Base-by-base conservation (phyloP, 2,113 vertebrate species). In the Macquaria ambigua region DNA sequence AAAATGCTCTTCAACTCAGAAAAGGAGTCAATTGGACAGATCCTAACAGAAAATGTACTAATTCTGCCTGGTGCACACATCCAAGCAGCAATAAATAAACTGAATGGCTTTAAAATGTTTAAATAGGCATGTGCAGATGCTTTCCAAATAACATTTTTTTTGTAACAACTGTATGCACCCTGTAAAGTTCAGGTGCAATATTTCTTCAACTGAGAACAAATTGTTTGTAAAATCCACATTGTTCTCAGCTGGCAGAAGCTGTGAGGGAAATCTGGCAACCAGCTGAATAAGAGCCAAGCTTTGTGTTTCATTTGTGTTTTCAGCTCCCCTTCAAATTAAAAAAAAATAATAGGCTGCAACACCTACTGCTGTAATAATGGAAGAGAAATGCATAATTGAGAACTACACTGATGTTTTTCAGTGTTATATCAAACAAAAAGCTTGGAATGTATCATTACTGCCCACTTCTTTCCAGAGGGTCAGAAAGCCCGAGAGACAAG, bases 201-300 rank as follows among this genome's bases (percentile, higher is more conserved):
- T 67, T 88, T 83, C 64, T 77, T 74, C 66, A 86, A 66, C 53
- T 59, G 66, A 72, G 56, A 89, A 74, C 67, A 85, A 85, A 88
- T 81, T 89, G 48, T 82, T 82, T 28, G 41, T 55, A 88, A 90
- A 89, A 84, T 81, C 55, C 58, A 70, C 37, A 85, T 78, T 82
- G 58, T 85, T 90, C 52, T 84, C 72, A 68, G 63, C 70, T 86
- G 81, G 82, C 73, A 85, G 58, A 73, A 46, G 74, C 74, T 87
- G 66, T 59, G 31, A 89, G 56, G 23, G 31, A 70, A 87, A 84
- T 77, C 77, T 84, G 63, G 69, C 81, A 88, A 79, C 58, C 59
- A 23, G 66, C 50, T 72, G 66, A 81, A 46, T 28, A 25, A 31
- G 2, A 77, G 64, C 70, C 84, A 85, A 41, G 61, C 73, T 84